Conservation (phyloP, 2,113 vertebrate genomes). For the Herpetotheres cachinnans region DNA sequence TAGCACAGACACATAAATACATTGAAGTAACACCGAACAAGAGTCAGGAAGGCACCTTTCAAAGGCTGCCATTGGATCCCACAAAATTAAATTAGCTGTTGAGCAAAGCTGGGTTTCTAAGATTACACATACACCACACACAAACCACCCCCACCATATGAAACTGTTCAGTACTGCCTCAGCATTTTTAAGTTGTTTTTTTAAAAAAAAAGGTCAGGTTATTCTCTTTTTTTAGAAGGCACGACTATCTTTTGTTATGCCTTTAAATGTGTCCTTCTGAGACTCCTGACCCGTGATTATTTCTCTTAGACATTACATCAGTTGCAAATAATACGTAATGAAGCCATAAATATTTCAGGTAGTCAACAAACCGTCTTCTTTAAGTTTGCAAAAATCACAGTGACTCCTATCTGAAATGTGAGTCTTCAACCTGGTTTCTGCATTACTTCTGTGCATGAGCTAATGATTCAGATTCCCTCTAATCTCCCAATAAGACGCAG, state of each 20-base stretch:
- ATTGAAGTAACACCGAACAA: background rate
- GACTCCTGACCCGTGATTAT: conserved; percentile 24
- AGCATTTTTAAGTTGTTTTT: background rate
- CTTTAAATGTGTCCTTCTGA: conserved; percentile 37
- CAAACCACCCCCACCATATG: background rate
- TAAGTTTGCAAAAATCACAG: background rate
- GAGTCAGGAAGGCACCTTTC: background rate
- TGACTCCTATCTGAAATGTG: background rate
- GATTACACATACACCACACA: background rate
- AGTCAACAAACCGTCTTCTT: conserved; percentile 1
- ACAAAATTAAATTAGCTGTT: background rate
- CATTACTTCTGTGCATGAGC: background rate
- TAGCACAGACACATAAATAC: background rate
- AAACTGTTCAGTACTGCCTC: background rate
- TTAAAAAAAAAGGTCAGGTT: background rate
- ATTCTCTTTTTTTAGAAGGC: background rate
- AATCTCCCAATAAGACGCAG: background rate
- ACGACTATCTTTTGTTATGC: conserved; percentile 32
- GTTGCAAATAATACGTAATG: conserved; percentile 60
- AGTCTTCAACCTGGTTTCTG: background rate
- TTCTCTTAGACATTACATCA: conserved; percentile 66
- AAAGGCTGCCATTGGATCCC: background rate
- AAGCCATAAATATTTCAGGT: conserved; percentile 63
- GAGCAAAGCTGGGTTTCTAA: conserved; percentile 9
- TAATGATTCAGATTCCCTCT: background rate